A percentile compares a stretch with the other conserved stretches of the same genome.
Conservation (phyloP, 2,113 vertebrate genomes). For the Hyaena hyaena region DNA sequence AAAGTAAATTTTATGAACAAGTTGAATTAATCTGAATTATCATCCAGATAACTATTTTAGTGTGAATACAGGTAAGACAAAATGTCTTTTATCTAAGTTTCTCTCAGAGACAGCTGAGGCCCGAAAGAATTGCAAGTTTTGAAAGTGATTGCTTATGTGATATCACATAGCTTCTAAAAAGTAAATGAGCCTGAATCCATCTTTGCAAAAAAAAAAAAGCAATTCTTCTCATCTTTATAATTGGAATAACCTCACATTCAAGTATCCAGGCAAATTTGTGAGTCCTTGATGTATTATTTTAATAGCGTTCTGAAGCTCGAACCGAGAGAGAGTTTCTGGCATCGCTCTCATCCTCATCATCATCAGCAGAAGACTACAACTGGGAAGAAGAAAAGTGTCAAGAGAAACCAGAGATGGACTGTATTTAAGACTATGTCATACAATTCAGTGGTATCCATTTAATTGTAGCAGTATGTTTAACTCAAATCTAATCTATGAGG, state of each 20-base stretch:
- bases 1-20: background rate
- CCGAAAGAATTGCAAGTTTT: background rate
- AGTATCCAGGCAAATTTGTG: background rate
- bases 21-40: background rate
- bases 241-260: background rate
- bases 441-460: background rate
- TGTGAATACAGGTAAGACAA: background rate
- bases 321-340: background rate
- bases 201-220: background rate
- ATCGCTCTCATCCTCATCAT: background rate
- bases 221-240: background rate
- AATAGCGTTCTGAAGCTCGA: slow-evolving; percentile 18
- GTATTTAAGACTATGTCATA: background rate
- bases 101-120: background rate
- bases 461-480: slow-evolving; percentile 39
- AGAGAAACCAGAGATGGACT: background rate
- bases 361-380: background rate
- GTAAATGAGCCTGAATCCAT: background rate
- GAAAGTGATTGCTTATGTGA: background rate
- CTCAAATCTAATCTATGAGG: background rate
- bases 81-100: slow-evolving; percentile 22
- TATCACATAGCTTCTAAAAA: background rate
- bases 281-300: slow-evolving; percentile 37
- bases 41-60: background rate
- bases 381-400: background rate